Percentiles rank a stretch among this genome's conserved stretches.
Evolutionary conservation across 2,113 vertebrate species (phyloP).

Genomic region (Oophaga pumilio): DNA sequence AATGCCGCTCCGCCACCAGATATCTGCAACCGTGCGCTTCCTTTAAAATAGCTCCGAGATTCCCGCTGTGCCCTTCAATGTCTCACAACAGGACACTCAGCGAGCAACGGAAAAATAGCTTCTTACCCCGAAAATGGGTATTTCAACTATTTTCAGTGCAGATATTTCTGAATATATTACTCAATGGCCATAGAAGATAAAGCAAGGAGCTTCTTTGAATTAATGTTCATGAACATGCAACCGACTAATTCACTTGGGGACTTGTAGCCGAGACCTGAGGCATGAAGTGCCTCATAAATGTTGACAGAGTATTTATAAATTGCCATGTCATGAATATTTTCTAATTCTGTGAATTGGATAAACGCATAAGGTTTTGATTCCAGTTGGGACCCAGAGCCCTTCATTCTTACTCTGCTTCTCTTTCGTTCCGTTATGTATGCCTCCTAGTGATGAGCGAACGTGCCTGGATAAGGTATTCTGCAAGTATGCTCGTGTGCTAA

Average conservation of each 20-base stretch:
- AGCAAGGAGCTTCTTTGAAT: not conserved
- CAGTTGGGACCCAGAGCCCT: not conserved
- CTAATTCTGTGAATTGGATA: not conserved
- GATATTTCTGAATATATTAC: slow-evolving; percentile 11
- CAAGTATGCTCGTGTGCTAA: too few species aligned
- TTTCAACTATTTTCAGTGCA: not conserved
- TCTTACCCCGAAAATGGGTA: not conserved
- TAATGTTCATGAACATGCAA: not conserved
- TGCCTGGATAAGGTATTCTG: too few species aligned
- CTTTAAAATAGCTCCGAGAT: not conserved
- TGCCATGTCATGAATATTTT: not conserved
- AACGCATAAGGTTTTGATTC: not conserved
- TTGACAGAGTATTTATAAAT: not conserved
- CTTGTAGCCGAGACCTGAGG: not conserved
- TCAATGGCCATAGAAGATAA: not conserved
- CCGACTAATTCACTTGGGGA: not conserved
- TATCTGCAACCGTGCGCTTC: not conserved
- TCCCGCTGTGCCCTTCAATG: slow-evolving; percentile 34
- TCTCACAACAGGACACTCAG: slow-evolving; percentile 20
- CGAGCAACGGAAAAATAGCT: slow-evolving; percentile 2
- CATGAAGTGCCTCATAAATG: not conserved
- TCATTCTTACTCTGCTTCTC: not conserved
- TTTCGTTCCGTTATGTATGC: not conserved
- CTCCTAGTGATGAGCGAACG: too few species aligned
- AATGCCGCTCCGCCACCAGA: not conserved